Evolutionary conservation across 2,888 invertebrate species (phyloP).

Genomic region (Perithous albicinctus): DNA sequence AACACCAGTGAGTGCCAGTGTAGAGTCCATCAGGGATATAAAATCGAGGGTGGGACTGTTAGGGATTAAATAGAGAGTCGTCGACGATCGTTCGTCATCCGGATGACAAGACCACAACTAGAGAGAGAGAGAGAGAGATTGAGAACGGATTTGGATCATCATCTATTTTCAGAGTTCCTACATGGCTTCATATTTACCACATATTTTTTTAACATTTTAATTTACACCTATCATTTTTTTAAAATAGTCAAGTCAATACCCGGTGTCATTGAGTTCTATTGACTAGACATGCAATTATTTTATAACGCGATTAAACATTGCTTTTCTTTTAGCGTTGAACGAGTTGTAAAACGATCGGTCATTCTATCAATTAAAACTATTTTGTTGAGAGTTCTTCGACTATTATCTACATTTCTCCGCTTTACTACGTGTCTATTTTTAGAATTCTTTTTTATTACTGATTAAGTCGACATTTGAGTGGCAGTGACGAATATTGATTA

Average conservation of each 20-base stretch:
- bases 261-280: background rate
- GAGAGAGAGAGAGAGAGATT: background rate
- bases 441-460: no score
- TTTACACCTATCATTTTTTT: background rate
- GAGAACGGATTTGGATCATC: background rate
- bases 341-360: background rate
- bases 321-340: background rate
- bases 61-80: background rate
- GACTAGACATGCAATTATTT: background rate
- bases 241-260: background rate
- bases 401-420: background rate
- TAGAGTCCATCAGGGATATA: conserved; percentile 19
- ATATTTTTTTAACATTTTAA: no score
- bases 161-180: background rate
- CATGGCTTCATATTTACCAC: background rate
- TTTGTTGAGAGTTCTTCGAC: background rate
- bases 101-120: conserved; percentile 19
- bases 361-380: background rate
- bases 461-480: background rate
- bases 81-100: conserved; percentile 32
- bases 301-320: background rate
- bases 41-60: background rate
- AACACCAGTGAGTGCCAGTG: conserved; percentile 1
- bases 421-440: background rate
- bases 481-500: background rate